A percentile compares a stretch with the other conserved stretches of the same genome.
These are phyloP conservation scores for Dipodomys ordii DNA, from an alignment of 2,113 vertebrate species.

Conservation along the genomic window DNA sequence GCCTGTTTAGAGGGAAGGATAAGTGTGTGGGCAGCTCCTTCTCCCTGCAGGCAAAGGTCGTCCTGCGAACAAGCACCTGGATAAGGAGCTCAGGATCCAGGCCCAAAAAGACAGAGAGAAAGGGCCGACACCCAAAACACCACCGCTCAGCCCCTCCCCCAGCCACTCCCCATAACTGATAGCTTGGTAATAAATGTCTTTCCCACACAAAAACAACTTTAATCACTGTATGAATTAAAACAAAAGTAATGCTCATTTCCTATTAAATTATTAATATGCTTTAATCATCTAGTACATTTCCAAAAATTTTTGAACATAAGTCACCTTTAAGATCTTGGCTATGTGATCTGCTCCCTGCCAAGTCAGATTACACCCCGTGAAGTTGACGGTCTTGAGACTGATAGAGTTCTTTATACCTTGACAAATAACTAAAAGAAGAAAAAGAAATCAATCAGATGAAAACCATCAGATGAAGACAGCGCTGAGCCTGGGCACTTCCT, in stretches of 20 bases:
- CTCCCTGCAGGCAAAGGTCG: too few relatives aligned
- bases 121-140: too few relatives aligned
- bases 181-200: too few relatives aligned
- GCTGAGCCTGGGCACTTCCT: not conserved
- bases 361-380: conserved; percentile 95
- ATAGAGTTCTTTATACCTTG: conserved; percentile 95
- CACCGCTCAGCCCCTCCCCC: too few relatives aligned
- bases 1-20: too few relatives aligned
- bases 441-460: not conserved
- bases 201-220: not conserved
- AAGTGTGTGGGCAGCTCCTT: too few relatives aligned
- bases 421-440: conserved; percentile 89
- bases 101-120: too few relatives aligned
- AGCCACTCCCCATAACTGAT: too few relatives aligned
- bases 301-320: conserved; percentile 53
- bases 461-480: conserved; percentile 48
- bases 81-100: too few relatives aligned
- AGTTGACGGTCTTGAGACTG: conserved; percentile 92
- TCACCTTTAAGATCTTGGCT: conserved; percentile 96
- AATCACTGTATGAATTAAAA: conserved; percentile 4
- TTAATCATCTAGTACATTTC: conserved; percentile 3
- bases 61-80: too few relatives aligned
- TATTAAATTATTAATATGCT: conserved; percentile 10
- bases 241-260: conserved; percentile 32
- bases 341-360: conserved; percentile 96